These are phyloP conservation scores for Diarsia brunnea DNA, from an alignment of 2,888 invertebrate genomes.

Conservation along the genomic window DNA sequence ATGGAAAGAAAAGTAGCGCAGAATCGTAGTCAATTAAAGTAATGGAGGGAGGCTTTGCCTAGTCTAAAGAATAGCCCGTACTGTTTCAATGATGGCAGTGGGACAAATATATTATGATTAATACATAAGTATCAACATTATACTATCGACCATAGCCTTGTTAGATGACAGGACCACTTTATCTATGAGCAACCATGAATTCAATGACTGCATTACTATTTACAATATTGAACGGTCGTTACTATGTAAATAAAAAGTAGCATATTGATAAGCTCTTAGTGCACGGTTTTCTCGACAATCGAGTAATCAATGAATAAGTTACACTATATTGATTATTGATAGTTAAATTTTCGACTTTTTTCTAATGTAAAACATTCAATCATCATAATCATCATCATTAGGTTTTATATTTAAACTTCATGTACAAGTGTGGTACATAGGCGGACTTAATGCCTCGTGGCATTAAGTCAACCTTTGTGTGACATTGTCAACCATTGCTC, in stretches of 20 bases:
- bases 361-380: not conserved
- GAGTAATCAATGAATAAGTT: not conserved
- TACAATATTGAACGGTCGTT: conserved; percentile 9
- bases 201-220: conserved; percentile 40
- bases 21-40: not conserved
- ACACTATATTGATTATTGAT: not conserved
- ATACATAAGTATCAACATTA: conserved; percentile 18
- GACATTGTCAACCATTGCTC: no score
- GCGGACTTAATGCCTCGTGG: no score
- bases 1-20: not conserved
- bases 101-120: not conserved
- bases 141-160: conserved; percentile 45
- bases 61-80: no score
- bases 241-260: conserved; percentile 30
- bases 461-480: no score
- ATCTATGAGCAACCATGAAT: conserved; percentile 56
- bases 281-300: conserved; percentile 4
- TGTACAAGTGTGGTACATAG: no score
- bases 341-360: not conserved
- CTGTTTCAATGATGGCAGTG: no score
- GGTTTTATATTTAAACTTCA: no score
- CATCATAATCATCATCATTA: not conserved
- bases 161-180: conserved; percentile 39
- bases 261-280: conserved; percentile 13
- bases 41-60: not conserved